Evolutionary conservation across 2,113 vertebrate genomes (phyloP).

Genomic region (Osmerus mordax): DNA sequence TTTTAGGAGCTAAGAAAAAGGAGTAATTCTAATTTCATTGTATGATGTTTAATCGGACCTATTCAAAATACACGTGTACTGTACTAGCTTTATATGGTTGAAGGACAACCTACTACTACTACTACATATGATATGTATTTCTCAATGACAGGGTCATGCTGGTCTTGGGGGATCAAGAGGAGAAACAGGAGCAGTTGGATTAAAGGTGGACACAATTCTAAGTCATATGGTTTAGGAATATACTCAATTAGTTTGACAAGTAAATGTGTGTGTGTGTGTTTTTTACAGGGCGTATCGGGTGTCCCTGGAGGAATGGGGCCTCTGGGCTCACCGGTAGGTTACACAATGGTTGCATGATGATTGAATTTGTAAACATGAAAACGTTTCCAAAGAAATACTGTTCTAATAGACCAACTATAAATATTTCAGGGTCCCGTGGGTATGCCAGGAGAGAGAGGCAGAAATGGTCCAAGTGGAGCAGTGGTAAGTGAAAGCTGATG

Average conservation of each 20-base stretch:
- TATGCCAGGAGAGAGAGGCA: slow-evolving; percentile 89
- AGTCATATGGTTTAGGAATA: too few relatives aligned
- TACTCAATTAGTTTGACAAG: not conserved
- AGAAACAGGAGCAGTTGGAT: slow-evolving; percentile 81
- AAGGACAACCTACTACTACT: too few relatives aligned
- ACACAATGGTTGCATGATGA: not conserved
- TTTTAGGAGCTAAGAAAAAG: not conserved
- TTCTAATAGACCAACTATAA: too few relatives aligned
- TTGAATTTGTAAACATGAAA: not conserved
- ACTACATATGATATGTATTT: not conserved
- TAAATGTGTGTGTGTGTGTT: not conserved
- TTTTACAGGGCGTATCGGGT: slow-evolving; percentile 82
- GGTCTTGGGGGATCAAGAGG: slow-evolving; percentile 83
- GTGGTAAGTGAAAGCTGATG: slow-evolving; percentile 72
- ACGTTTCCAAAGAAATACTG: too few relatives aligned
- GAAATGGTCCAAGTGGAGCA: slow-evolving; percentile 81
- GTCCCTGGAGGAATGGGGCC: slow-evolving; percentile 83
- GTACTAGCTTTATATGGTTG: too few relatives aligned
- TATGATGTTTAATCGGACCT: not conserved
- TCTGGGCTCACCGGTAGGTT: slow-evolving; percentile 80
- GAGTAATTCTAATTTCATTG: not conserved
- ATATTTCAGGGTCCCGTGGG: slow-evolving; percentile 83
- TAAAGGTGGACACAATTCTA: slow-evolving; percentile 75
- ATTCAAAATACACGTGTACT: not conserved
- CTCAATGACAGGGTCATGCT: slow-evolving; percentile 74